Evolutionary conservation across 1,140 invertebrate species (phyloP).

Genomic region (Drosophila micromelanica): DNA sequence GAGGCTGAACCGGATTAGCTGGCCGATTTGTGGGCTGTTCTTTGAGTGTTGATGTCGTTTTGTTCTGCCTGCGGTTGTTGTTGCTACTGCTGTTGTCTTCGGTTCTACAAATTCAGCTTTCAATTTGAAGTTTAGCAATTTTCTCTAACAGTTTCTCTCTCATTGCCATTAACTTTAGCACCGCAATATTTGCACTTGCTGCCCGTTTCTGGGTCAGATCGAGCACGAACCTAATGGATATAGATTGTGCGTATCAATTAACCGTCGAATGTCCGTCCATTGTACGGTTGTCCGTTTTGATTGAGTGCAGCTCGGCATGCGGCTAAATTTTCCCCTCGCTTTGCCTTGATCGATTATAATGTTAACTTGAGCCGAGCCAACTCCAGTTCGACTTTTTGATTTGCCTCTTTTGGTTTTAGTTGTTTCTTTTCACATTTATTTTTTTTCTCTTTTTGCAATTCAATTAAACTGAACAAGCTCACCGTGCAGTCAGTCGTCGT

Average conservation of each 20-base stretch:
- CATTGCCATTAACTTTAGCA: constrained; percentile 50
- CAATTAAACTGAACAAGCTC: constrained; percentile 79
- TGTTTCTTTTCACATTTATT: neutral
- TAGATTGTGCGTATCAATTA: constrained; percentile 77
- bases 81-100: constrained; percentile 6
- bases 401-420: constrained; percentile 27
- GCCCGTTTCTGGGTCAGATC: constrained; percentile 62
- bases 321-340: constrained; percentile 67
- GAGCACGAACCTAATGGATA: constrained; percentile 67
- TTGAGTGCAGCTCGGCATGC: constrained; percentile 61
- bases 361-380: constrained; percentile 65
- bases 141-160: constrained; percentile 54
- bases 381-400: constrained; percentile 39
- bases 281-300: constrained; percentile 54
- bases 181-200: constrained; percentile 48
- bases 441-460: constrained; percentile 51
- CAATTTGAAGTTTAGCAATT: constrained; percentile 33
- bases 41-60: constrained; percentile 6
- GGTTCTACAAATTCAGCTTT: constrained; percentile 15
- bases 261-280: constrained; percentile 46
- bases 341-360: constrained; percentile 83
- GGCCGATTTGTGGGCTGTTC: constrained; percentile 21
- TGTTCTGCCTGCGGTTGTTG: neutral
- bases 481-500: constrained; percentile 44
- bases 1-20: constrained; percentile 44